Evolutionary conservation across 2,888 invertebrate genomes (phyloP).

Genomic region (Netelia inedita): DNA sequence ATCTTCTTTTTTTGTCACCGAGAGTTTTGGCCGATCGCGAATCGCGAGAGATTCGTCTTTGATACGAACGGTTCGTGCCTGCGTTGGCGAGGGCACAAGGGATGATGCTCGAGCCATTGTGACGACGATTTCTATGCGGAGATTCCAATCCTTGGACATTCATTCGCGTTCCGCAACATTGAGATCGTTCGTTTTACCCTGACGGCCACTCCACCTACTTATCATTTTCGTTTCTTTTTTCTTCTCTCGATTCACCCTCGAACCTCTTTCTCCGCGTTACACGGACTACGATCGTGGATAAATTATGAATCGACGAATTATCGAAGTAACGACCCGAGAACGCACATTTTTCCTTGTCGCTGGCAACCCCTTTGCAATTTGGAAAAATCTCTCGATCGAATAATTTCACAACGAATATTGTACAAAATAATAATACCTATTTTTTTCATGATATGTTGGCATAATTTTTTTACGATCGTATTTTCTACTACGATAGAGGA

Average conservation of each 20-base stretch:
- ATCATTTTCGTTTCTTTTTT: constrained; percentile 1
- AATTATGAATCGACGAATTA: too few relatives aligned
- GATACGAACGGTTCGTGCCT: constrained; percentile 3
- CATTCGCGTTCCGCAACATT: background rate
- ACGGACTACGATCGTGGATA: too few relatives aligned
- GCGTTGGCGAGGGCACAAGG: background rate
- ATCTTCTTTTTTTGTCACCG: constrained; percentile 30
- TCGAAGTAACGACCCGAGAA: too few relatives aligned
- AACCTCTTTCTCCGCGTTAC: background rate
- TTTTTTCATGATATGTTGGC: background rate
- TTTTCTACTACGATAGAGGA: constrained; percentile 31
- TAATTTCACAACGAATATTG: background rate
- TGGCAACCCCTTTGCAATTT: too few relatives aligned
- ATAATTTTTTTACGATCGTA: constrained; percentile 30
- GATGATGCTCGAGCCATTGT: constrained; percentile 17
- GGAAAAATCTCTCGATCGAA: background rate
- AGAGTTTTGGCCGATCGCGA: constrained; percentile 30
- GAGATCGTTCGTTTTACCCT: background rate
- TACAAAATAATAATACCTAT: background rate
- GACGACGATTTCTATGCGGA: constrained; percentile 15
- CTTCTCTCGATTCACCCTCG: background rate
- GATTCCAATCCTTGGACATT: background rate
- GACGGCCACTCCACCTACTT: constrained; percentile 3
- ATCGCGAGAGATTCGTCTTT: constrained; percentile 20
- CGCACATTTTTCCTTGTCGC: too few relatives aligned